Conservation (phyloP, 2,113 vertebrate genomes). For the Meleagris gallopavo region DNA sequence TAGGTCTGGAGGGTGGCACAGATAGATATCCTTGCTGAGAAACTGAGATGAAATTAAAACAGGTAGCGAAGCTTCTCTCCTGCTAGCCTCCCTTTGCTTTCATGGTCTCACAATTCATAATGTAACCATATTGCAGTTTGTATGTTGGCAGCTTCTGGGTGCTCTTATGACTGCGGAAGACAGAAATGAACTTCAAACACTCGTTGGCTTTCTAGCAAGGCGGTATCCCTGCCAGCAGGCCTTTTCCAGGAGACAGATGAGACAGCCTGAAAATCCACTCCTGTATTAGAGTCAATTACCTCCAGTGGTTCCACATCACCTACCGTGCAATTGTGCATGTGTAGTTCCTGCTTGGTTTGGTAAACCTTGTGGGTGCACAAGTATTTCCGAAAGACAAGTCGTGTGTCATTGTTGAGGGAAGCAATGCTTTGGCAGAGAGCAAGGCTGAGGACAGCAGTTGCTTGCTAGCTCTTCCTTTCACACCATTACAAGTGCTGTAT, state of each 20-base stretch:
- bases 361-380: neutral
- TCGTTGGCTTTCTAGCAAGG: neutral
- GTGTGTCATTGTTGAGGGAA: neutral
- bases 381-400: neutral
- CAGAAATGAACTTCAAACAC: neutral
- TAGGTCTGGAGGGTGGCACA: neutral
- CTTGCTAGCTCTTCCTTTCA: neutral
- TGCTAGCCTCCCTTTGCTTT: neutral
- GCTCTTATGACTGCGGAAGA: neutral
- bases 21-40: neutral
- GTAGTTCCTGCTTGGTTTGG: neutral
- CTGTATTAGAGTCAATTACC: neutral
- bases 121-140: neutral
- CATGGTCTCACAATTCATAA: neutral
- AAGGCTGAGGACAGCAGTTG: neutral
- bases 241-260: neutral
- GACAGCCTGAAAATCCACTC: neutral
- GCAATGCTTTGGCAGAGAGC: neutral
- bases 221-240: neutral
- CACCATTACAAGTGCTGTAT: neutral
- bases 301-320: neutral
- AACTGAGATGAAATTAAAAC: neutral
- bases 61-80: neutral
- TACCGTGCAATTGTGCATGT: neutral
- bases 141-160: neutral